A percentile compares a stretch with the other conserved stretches of the same genome.
These are phyloP conservation scores for Orientallactaga bullata DNA, from an alignment of 2,113 vertebrate genomes.

Conservation along the genomic window DNA sequence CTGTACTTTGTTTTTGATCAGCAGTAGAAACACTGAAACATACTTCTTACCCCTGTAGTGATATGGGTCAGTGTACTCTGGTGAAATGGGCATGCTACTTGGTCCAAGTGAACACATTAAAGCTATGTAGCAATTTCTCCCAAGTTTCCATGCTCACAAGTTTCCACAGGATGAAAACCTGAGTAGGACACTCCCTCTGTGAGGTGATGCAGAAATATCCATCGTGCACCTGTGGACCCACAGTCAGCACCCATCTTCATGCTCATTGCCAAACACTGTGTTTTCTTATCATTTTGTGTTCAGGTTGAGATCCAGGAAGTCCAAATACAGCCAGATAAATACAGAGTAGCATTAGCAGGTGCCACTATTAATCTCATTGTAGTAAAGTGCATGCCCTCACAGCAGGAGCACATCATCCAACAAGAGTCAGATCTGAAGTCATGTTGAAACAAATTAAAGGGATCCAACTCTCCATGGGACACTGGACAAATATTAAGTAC, in stretches of 20 bases:
- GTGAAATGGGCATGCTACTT: neutral
- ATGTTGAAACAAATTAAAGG: neutral
- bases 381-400: neutral
- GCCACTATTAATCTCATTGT: conserved; percentile 36
- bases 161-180: conserved; percentile 79
- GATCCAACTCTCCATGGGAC: neutral
- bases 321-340: conserved; percentile 85
- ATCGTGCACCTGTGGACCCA: conserved; percentile 83
- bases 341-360: conserved; percentile 86
- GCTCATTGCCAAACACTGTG: conserved; percentile 86
- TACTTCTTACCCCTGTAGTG: too few relatives aligned
- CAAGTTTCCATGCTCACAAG: conserved; percentile 16
- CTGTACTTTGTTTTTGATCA: conserved; percentile 44
- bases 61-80: neutral
- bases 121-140: neutral
- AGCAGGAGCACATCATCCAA: neutral
- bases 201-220: conserved; percentile 80
- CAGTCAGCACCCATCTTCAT: conserved; percentile 75
- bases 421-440: neutral
- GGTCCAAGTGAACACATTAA: neutral
- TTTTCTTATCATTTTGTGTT: conserved; percentile 85
- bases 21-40: neutral
- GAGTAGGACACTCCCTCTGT: conserved; percentile 75
- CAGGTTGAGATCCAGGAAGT: conserved; percentile 84
- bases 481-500: neutral